Conservation (phyloP, 2,888 invertebrate genomes). For the Ochropleura plecta region DNA sequence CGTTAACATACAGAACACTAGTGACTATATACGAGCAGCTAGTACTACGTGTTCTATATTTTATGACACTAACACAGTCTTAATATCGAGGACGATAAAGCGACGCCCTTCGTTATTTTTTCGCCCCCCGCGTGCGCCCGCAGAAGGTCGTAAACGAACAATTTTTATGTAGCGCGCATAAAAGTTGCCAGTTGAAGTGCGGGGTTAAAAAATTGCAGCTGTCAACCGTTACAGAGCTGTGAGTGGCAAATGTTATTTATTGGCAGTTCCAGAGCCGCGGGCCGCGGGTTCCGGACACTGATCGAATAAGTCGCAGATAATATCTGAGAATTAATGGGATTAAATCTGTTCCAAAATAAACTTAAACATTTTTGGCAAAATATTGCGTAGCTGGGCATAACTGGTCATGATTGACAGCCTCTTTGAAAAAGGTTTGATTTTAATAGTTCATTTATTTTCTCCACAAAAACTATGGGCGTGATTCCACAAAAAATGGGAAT, state of each 20-base stretch:
- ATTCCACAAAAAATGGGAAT: conserved; percentile 25
- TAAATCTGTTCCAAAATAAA: neutral
- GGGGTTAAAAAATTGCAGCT: conserved; percentile 68
- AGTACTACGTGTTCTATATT: conserved; percentile 59
- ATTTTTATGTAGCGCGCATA: conserved; percentile 66
- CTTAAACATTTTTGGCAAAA: conserved; percentile 15
- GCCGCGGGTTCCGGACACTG: conserved; percentile 16
- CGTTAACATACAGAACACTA: conserved; percentile 69
- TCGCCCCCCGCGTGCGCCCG: conserved; percentile 39
- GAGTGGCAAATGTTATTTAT: conserved; percentile 53
- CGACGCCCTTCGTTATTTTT: conserved; percentile 57
- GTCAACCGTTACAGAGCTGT: conserved; percentile 58
- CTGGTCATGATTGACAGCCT: conserved; percentile 1
- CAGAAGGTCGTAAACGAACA: conserved; percentile 59
- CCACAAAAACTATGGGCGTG: conserved; percentile 19
- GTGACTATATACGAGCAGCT: conserved; percentile 45
- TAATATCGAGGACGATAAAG: conserved; percentile 74
- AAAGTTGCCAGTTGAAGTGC: conserved; percentile 61
- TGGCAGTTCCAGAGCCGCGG: conserved; percentile 2
- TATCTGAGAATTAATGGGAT: conserved; percentile 37
- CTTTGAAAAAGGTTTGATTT: neutral
- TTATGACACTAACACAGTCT: conserved; percentile 71
- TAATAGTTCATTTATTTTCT: neutral
- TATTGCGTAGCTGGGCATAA: neutral
- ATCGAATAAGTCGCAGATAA: conserved; percentile 27